Percentiles rank a stretch among this genome's conserved stretches.
These are phyloP conservation scores for Ridgeia piscesae DNA, from an alignment of 1,140 invertebrate species.

Conservation along the genomic window DNA sequence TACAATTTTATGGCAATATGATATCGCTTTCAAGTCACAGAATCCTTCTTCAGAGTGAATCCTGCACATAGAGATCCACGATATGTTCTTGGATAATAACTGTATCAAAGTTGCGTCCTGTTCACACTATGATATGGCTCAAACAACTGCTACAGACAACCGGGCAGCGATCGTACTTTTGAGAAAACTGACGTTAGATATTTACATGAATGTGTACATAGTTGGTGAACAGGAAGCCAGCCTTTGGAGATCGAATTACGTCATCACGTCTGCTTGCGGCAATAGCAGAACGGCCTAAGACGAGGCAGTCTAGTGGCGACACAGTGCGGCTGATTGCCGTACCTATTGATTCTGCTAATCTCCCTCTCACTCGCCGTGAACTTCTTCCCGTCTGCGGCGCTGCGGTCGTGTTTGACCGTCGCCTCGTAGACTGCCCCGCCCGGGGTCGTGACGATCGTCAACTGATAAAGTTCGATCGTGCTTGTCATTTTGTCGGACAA, in stretches of 20 bases:
- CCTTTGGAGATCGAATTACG: slow-evolving; percentile 46
- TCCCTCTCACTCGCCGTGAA: slow-evolving; percentile 73
- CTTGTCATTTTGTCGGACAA: slow-evolving; percentile 65
- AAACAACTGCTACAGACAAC: too few species aligned
- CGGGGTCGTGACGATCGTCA: slow-evolving; percentile 73
- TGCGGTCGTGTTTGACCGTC: slow-evolving; percentile 74
- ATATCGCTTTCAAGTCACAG: too few species aligned
- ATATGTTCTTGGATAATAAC: too few species aligned
- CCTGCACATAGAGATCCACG: too few species aligned
- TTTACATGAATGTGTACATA: not conserved
- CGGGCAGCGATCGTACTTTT: too few species aligned
- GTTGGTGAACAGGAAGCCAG: not conserved
- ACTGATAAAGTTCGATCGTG: slow-evolving; percentile 50
- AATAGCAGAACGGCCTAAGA: slow-evolving; percentile 49
- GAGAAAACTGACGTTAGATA: too few species aligned
- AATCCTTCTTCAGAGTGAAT: too few species aligned
- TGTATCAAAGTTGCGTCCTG: too few species aligned
- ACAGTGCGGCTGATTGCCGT: slow-evolving; percentile 75
- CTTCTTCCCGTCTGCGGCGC: slow-evolving; percentile 69
- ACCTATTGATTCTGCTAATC: slow-evolving; percentile 86
- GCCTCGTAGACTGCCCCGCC: slow-evolving; percentile 76
- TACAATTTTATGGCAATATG: too few species aligned
- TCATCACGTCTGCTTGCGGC: slow-evolving; percentile 62
- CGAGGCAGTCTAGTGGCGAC: slow-evolving; percentile 58
- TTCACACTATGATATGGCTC: too few species aligned